Evolutionary conservation across 2,888 invertebrate genomes (phyloP).

Genomic region (Petrolisthes manimaculis): DNA sequence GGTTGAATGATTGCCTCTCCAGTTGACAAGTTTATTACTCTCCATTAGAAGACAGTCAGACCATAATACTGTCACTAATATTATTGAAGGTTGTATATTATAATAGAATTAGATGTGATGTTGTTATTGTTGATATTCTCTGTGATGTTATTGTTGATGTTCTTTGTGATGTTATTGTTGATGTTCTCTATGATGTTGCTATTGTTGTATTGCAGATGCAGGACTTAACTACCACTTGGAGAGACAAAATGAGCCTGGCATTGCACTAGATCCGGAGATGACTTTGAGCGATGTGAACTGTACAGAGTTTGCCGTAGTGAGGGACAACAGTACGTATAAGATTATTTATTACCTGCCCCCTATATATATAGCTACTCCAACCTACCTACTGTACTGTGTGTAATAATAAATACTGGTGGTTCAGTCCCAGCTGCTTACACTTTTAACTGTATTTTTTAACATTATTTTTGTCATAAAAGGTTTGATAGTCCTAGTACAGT

Average conservation of each 20-base stretch:
- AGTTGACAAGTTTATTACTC: no score
- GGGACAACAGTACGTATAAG: constrained; percentile 57
- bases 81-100: no score
- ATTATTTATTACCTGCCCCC: no score
- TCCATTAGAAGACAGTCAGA: no score
- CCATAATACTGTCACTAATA: no score
- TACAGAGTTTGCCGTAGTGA: constrained; percentile 55
- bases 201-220: constrained; percentile 47
- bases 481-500: background rate
- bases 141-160: no score
- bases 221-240: constrained; percentile 62
- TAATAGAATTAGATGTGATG: no score
- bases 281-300: constrained; percentile 56
- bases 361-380: no score
- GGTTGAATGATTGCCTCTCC: no score
- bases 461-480: background rate
- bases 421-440: background rate
- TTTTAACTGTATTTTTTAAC: background rate
- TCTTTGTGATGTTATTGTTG: no score
- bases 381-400: background rate
- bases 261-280: constrained; percentile 55
- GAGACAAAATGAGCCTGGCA: constrained; percentile 58
- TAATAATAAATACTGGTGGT: background rate
- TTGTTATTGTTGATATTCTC: no score
- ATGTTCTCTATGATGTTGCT: background rate